Conservation (phyloP, 2,888 invertebrate genomes). For the Hydrotaea cyrtoneurina region DNA sequence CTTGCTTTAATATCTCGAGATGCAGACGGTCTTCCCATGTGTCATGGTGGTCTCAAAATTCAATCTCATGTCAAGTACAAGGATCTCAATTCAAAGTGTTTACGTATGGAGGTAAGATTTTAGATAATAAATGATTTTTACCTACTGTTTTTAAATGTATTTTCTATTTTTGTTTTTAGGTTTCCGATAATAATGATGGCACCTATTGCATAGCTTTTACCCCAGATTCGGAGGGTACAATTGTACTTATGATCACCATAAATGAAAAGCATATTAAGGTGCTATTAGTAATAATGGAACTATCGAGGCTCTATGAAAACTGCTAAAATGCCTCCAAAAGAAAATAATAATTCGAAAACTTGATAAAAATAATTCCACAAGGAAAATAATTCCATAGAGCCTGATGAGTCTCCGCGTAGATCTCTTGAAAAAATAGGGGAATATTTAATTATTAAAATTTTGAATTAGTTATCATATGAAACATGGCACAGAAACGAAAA, state of each 20-base stretch:
- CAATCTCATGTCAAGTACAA: constrained; percentile 82
- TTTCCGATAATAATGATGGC: constrained; percentile 85
- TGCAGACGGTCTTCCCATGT: constrained; percentile 84
- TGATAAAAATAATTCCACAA: no score
- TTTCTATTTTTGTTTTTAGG: constrained; percentile 73
- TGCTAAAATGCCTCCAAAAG: no score
- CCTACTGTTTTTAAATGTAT: background rate
- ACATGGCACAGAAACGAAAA: no score
- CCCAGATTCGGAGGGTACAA: constrained; percentile 85
- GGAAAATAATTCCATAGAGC: no score
- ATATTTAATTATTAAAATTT: no score
- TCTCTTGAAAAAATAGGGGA: no score
- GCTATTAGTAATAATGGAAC: constrained; percentile 20
- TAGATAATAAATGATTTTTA: background rate
- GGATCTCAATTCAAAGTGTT: constrained; percentile 81
- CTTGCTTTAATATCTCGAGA: constrained; percentile 84
- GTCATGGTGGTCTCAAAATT: constrained; percentile 86
- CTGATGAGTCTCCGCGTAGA: no score
- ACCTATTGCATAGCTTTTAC: constrained; percentile 84
- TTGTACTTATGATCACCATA: constrained; percentile 84
- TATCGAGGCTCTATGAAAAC: no score
- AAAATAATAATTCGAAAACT: no score
- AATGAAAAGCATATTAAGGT: constrained; percentile 86
- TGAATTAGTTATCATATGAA: no score
- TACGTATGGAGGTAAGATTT: constrained; percentile 81